Conservation (phyloP, 2,113 vertebrate genomes). For the Corvus hawaiiensis region DNA sequence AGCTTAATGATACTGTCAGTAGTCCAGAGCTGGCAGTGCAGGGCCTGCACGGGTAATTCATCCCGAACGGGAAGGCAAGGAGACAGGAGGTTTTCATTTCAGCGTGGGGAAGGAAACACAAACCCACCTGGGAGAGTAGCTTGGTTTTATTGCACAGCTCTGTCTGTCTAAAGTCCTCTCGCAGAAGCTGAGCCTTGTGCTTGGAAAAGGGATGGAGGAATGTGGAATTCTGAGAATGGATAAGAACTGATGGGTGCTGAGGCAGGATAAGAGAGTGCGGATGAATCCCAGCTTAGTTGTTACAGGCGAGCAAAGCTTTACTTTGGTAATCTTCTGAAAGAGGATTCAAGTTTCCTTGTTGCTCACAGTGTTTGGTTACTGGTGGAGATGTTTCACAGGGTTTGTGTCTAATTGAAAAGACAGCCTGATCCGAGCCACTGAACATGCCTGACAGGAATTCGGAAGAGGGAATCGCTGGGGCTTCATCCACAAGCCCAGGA, state of each 20-base stretch:
- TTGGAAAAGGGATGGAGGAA: neutral
- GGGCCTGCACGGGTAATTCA: neutral
- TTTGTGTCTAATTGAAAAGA: slow-evolving; percentile 10
- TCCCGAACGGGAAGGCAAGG: slow-evolving; percentile 2
- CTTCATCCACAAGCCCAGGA: neutral
- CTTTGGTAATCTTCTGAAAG: neutral
- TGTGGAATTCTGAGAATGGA: neutral
- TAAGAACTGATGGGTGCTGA: neutral
- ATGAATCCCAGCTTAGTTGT: neutral
- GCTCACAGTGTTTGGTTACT: neutral
- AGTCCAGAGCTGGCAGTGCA: neutral
- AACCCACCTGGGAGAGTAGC: slow-evolving; percentile 4
- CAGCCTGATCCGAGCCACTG: neutral
- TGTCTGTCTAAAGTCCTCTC: neutral
- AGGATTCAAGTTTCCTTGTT: neutral
- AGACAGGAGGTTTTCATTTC: slow-evolving; percentile 48
- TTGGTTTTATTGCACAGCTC: slow-evolving; percentile 25
- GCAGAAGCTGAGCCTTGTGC: neutral
- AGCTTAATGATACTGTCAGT: slow-evolving; percentile 29
- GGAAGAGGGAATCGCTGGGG: neutral
- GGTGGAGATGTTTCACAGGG: neutral
- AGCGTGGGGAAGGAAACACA: slow-evolving; percentile 16
- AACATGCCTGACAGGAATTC: neutral
- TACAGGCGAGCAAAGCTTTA: neutral
- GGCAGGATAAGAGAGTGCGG: neutral